Evolutionary conservation across 2,888 invertebrate species (phyloP), one percentile per base, ranked within the genome.

Genomic region (Clitarchus hookeri): DNA sequence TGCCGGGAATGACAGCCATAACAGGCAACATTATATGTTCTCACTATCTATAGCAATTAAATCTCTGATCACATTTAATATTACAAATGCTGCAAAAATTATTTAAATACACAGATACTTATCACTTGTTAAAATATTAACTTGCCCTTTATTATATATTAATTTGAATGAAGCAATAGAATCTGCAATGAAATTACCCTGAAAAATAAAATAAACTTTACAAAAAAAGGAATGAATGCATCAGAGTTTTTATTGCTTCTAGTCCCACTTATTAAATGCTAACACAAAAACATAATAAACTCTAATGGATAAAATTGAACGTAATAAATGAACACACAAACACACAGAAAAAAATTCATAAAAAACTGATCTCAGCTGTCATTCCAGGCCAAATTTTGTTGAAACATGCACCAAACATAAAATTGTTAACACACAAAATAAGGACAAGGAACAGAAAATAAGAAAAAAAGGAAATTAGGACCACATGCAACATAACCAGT

Each of bases 301-400:
- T 65, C n/a, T 65, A 65, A 65, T n/a, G n/a, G 19, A 65, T 65
- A 23, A 23, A 65, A 65, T n/a, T 48, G 48, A 65, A 65, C 11
- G 23, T 65, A 48, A 48, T 13, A 65, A 65, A 88, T 89, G 87
- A 88, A 87, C 84, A 86, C 36, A 85, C 27, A 85, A 48, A 86
- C 54, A 78, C 85, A 85, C 8, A 82, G 27, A 82, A 36, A 82
- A 82, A 82, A 82, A 82, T 12, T 13, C 44, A 13, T 82, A 16
- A 82, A 82, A 82, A 82, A 26, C n/a, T 82, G 0, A 13, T 26
- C n/a, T 23, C 19, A 23, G 82, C 82, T 82, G 82, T 82, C 82
- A 82, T 82, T 44, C 82, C 82, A 19, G 82, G 82, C 82, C 27
- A 44, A 82, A 26, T 82, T 65, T 65, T 48, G 48, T 65, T 65